A percentile compares a stretch with the other conserved stretches of the same genome.
phyloP scores from a whole-genome alignment of 2,888 invertebrate genomes.

The Cheilosia vulpina region DNA sequence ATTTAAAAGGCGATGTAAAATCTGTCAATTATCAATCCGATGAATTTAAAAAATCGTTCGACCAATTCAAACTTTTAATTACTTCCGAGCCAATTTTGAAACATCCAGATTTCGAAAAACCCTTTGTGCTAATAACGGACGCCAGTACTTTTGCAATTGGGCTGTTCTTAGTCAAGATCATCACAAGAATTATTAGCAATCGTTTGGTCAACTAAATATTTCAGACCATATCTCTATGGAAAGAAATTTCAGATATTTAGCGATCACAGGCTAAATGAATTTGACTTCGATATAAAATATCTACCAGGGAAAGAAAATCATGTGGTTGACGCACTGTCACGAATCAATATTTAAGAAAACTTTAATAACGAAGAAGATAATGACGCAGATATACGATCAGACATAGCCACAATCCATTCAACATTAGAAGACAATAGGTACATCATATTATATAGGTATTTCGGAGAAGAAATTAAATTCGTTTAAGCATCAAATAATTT shows the following conservation, averaged over 20 bases:
- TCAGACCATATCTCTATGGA: conserved; percentile 49
- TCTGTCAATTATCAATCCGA: no score
- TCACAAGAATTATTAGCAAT: conserved; percentile 59
- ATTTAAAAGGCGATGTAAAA: not conserved
- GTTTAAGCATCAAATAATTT: conserved; percentile 18
- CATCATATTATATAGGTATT: conserved; percentile 14
- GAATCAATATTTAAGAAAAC: conserved; percentile 15
- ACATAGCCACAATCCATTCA: conserved; percentile 36
- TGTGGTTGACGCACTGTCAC: conserved; percentile 49
- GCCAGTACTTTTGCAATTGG: conserved; percentile 66
- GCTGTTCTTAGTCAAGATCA: conserved; percentile 64
- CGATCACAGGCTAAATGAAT: conserved; percentile 60
- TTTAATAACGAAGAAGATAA: conserved; percentile 18
- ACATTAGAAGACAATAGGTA: conserved; percentile 28
- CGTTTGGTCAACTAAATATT: conserved; percentile 38
- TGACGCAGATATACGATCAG: conserved; percentile 15
- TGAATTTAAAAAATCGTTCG: no score
- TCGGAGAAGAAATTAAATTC: conserved; percentile 21
- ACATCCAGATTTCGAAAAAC: conserved; percentile 53
- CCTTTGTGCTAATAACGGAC: conserved; percentile 65
- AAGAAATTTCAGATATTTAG: conserved; percentile 54
- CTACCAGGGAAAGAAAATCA: conserved; percentile 49
- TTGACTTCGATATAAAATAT: conserved; percentile 55
- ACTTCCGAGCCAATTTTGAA: no score
- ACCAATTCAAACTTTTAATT: no score